Evolutionary conservation across 2,888 invertebrate species (phyloP).

Genomic region (Metellina segmentata): DNA sequence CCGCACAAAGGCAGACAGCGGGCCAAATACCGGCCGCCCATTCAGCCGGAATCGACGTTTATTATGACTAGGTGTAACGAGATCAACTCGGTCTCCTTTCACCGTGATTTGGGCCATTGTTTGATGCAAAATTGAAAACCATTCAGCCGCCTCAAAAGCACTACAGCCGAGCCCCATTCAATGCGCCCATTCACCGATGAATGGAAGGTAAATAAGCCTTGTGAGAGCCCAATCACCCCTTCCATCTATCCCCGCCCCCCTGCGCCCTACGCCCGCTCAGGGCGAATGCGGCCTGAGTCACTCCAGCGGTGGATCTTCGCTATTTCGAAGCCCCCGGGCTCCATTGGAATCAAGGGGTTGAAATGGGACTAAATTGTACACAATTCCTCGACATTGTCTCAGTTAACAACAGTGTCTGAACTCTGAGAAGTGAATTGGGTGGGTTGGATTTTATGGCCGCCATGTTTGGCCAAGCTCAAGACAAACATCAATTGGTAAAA

Average conservation of each 20-base stretch:
- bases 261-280: constrained; percentile 5
- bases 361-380: too few species aligned
- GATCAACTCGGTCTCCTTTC: constrained; percentile 74
- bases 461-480: too few species aligned
- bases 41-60: constrained; percentile 76
- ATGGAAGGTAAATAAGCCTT: constrained; percentile 75
- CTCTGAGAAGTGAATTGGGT: too few species aligned
- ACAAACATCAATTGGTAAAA: too few species aligned
- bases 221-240: constrained; percentile 33
- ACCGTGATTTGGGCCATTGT: constrained; percentile 76
- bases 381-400: too few species aligned
- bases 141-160: constrained; percentile 65
- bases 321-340: too few species aligned
- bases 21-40: constrained; percentile 75
- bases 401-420: too few species aligned
- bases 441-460: too few species aligned
- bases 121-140: constrained; percentile 77
- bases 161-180: constrained; percentile 66
- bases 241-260: constrained; percentile 27
- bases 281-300: constrained; percentile 40
- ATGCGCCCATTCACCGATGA: constrained; percentile 61
- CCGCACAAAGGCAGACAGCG: constrained; percentile 74
- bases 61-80: constrained; percentile 76
- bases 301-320: background rate
- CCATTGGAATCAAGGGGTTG: too few species aligned